Conservation (phyloP, 2,113 vertebrate species). For the Gila orcuttii region DNA sequence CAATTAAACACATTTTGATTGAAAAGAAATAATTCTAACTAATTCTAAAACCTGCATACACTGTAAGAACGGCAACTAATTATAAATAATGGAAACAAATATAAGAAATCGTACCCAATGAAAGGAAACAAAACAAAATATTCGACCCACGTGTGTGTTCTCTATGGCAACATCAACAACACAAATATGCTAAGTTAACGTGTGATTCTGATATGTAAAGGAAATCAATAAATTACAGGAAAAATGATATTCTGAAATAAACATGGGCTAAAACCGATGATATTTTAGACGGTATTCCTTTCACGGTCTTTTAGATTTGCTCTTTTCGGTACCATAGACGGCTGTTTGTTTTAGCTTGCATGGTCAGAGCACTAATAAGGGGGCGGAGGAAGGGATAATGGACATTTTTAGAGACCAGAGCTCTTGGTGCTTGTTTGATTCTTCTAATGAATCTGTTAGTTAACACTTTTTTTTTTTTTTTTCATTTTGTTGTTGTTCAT, state of each 20-base stretch:
- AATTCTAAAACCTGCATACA: constrained; percentile 89
- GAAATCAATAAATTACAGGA: constrained; percentile 80
- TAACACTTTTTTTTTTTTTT: constrained; percentile 59
- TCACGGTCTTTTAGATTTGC: constrained; percentile 73
- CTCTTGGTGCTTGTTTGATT: constrained; percentile 71
- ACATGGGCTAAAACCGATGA: constrained; percentile 83
- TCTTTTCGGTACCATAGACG: constrained; percentile 72
- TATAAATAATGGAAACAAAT: constrained; percentile 78
- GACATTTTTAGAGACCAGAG: constrained; percentile 74
- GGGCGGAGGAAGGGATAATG: constrained; percentile 76
- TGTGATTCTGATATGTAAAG: constrained; percentile 82
- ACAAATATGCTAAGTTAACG: constrained; percentile 82
- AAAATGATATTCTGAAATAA: constrained; percentile 76
- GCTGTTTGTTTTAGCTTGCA: constrained; percentile 71
- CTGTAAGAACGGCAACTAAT: constrained; percentile 87
- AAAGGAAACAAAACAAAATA: constrained; percentile 77
- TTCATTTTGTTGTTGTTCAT: constrained; percentile 47
- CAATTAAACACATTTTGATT: constrained; percentile 87
- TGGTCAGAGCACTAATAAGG: constrained; percentile 76
- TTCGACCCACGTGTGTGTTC: constrained; percentile 81
- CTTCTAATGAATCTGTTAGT: constrained; percentile 67
- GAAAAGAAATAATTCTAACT: constrained; percentile 86
- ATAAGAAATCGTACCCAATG: constrained; percentile 78
- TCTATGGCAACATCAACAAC: constrained; percentile 84
- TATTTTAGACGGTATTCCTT: constrained; percentile 80